Base-by-base conservation (phyloP, 2,797 vertebrate genomes). In the Simalia tracyae region DNA sequence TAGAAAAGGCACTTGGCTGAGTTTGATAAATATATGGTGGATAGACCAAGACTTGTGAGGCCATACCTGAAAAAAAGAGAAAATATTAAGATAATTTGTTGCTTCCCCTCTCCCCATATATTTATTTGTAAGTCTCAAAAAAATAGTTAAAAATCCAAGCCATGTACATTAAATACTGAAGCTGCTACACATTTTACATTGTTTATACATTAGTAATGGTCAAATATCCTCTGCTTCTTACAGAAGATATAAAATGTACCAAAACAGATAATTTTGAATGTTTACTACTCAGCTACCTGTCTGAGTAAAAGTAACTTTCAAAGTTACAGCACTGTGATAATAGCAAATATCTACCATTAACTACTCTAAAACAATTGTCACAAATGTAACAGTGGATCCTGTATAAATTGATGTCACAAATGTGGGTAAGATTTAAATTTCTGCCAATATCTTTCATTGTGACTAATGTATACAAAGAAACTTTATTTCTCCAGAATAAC, bases 1-100 rank as follows among this genome's bases (percentile, higher is more conserved):
- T 99, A 98, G 98, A 99, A 99, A 99, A 99, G 99, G 99, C 99
- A 99, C 99, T 99, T 99, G 99, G 99, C 99, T 99, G 99, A 98
- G 98, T 99, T 99, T 99, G 99, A 99, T 99, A 99, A 99, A 99
- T 98, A 98, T 99, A 99, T 97, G 99, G 99, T 99, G 99, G 99
- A 98, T 99, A 99, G 97, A 99, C 98, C 98, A 99, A 99, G 98
- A 99, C 99, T 99, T 99, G 99, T 99, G 99, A 99, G 99, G 99
- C 99, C 99, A 99, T 99, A 99, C 99, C 99, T 99, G 92, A 2
- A 59, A 2, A 10, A 94, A 89, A 64, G 92, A 89, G 56, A 88
- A 36, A 68, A 60, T 60, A 10, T 0, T 0, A 92, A 89, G 95
- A 81, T 94, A 89, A 61, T 90, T 56, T 56, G 5, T 84, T 94